These are phyloP conservation scores for Baccha elongata DNA, from an alignment of 2,888 invertebrate species.

Conservation along the genomic window DNA sequence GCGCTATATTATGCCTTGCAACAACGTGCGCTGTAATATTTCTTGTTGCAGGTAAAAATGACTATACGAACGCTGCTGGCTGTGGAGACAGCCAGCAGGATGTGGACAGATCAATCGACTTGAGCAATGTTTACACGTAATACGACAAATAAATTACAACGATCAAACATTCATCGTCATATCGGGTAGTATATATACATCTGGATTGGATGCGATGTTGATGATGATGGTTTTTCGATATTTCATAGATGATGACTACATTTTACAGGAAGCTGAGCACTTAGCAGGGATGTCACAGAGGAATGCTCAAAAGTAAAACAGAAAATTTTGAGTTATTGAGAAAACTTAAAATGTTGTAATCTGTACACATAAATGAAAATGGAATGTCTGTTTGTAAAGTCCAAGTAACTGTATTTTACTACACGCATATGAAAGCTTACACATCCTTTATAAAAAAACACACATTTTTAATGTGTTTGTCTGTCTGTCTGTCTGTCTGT, in stretches of 20 bases:
- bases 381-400: too few species aligned
- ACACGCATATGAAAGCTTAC: too few species aligned
- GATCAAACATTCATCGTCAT: slow-evolving; percentile 72
- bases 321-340: too few species aligned
- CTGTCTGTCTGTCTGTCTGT: too few species aligned
- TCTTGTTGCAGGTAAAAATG: slow-evolving; percentile 5
- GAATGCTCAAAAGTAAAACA: too few species aligned
- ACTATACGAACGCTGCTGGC: too few species aligned
- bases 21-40: slow-evolving; percentile 25
- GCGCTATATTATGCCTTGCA: background rate
- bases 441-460: too few species aligned
- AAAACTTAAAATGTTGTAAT: too few species aligned
- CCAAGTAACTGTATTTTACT: too few species aligned
- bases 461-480: too few species aligned
- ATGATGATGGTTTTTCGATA: slow-evolving; percentile 30
- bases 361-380: too few species aligned
- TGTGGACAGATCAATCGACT: slow-evolving; percentile 74
- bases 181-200: slow-evolving; percentile 53
- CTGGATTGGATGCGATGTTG: slow-evolving; percentile 33
- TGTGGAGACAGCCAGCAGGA: slow-evolving; percentile 72
- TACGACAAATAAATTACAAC: slow-evolving; percentile 82
- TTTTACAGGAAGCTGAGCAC: slow-evolving; percentile 21
- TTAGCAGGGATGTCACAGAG: slow-evolving; percentile 8
- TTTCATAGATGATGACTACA: slow-evolving; percentile 10
- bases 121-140: slow-evolving; percentile 82